These are phyloP conservation scores for Calephelis virginiensis DNA, from an alignment of 1,140 invertebrate species.

Conservation along the genomic window DNA sequence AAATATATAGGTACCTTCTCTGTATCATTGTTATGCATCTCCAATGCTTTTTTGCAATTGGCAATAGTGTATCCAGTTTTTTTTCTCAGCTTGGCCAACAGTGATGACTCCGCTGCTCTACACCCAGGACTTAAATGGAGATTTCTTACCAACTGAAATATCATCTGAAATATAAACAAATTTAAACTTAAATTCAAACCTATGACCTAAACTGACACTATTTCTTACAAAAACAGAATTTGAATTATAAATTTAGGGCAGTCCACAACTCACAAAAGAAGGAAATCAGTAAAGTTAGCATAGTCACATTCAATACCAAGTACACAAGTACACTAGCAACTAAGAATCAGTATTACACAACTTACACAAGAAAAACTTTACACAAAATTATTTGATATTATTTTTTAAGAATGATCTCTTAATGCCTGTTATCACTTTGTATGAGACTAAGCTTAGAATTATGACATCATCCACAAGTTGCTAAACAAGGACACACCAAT, in stretches of 20 bases:
- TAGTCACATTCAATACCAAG: too few species aligned
- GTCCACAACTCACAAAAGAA: too few species aligned
- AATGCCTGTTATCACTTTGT: slow-evolving; percentile 15
- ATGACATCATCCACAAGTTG: slow-evolving; percentile 57
- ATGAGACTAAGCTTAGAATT: slow-evolving; percentile 22
- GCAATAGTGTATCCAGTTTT: slow-evolving; percentile 96
- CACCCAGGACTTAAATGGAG: slow-evolving; percentile 66
- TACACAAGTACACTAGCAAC: too few species aligned
- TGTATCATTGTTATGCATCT: slow-evolving; percentile 92
- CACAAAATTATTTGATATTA: too few species aligned
- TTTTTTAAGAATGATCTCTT: neutral
- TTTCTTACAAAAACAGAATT: too few species aligned
- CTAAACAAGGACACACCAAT: slow-evolving; percentile 41
- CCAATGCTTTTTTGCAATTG: slow-evolving; percentile 96
- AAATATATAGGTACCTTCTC: slow-evolving; percentile 80
- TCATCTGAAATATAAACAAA: slow-evolving; percentile 60
- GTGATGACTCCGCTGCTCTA: slow-evolving; percentile 80
- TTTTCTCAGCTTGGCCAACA: slow-evolving; percentile 90
- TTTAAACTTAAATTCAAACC: neutral
- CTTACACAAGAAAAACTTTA: too few species aligned
- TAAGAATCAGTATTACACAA: too few species aligned
- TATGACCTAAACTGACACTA: neutral
- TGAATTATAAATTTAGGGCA: neutral
- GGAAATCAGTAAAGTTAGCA: too few species aligned
- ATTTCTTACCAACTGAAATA: slow-evolving; percentile 68